Conservation (phyloP, 2,797 vertebrate genomes). For the Nannoperca obscura region DNA sequence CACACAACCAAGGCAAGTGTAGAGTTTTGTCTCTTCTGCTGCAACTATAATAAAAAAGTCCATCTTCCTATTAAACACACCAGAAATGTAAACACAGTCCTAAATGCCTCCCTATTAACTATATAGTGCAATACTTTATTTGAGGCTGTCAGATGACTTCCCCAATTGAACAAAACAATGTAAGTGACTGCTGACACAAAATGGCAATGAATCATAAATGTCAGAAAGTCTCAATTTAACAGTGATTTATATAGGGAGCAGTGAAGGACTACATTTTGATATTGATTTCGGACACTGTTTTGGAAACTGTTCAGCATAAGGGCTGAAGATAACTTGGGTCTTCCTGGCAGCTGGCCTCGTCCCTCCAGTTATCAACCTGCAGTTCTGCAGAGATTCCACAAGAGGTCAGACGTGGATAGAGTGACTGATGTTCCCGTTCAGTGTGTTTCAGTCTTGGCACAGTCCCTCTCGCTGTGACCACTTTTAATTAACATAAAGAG, state of each 20-base stretch:
- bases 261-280: background rate
- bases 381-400: constrained; percentile 49
- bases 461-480: background rate
- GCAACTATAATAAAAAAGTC: background rate
- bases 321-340: background rate
- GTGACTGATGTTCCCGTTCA: too few relatives aligned
- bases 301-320: background rate
- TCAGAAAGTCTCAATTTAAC: background rate
- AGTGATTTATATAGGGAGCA: background rate
- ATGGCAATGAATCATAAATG: background rate
- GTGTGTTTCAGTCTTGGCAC: background rate
- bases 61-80: background rate
- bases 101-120: background rate
- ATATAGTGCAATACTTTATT: background rate
- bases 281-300: background rate
- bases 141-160: background rate
- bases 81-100: background rate
- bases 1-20: background rate
- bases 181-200: background rate
- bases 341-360: background rate
- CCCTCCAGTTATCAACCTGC: constrained; percentile 18
- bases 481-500: constrained; percentile 15
- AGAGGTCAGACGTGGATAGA: constrained; percentile 55
- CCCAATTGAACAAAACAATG: background rate
- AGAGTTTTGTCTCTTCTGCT: background rate